A percentile compares a stretch with the other conserved stretches of the same genome.
Evolutionary conservation across 2,113 vertebrate genomes (phyloP).

Genomic region (Empidonax alnorum): DNA sequence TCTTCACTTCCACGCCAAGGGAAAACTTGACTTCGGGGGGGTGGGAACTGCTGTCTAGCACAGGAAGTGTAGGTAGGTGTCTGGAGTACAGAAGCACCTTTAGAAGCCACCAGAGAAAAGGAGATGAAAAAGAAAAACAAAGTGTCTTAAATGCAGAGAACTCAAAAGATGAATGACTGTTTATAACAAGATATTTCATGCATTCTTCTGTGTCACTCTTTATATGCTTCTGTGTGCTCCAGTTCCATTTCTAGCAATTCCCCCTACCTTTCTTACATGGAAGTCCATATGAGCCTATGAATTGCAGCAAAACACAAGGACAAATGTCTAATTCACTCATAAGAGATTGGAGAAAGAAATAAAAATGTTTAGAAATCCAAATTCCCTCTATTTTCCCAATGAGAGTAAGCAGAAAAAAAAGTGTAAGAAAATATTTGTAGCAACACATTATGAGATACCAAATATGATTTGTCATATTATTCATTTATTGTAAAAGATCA

Average conservation of each 20-base stretch:
- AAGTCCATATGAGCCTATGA: neutral
- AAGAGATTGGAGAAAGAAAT: neutral
- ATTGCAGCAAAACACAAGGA: neutral
- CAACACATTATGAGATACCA: neutral
- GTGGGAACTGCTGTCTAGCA: neutral
- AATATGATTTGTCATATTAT: neutral
- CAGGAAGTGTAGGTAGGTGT: neutral
- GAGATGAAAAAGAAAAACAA: neutral
- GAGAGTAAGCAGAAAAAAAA: neutral
- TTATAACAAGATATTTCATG: neutral
- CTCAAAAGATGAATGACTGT: neutral
- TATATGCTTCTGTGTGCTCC: neutral
- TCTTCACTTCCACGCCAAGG: accelerated
- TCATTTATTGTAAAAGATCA: neutral
- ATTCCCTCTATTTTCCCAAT: neutral
- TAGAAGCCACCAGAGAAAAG: neutral
- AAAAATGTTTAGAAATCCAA: neutral
- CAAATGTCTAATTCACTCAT: neutral
- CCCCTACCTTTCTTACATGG: neutral
- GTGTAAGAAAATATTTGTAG: neutral
- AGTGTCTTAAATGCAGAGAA: neutral
- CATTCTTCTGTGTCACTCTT: neutral
- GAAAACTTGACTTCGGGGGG: neutral
- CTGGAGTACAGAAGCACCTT: neutral
- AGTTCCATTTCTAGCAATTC: neutral